Evolutionary conservation across 1,140 invertebrate genomes (phyloP).

Genomic region (Hylyphantes graminicola): DNA sequence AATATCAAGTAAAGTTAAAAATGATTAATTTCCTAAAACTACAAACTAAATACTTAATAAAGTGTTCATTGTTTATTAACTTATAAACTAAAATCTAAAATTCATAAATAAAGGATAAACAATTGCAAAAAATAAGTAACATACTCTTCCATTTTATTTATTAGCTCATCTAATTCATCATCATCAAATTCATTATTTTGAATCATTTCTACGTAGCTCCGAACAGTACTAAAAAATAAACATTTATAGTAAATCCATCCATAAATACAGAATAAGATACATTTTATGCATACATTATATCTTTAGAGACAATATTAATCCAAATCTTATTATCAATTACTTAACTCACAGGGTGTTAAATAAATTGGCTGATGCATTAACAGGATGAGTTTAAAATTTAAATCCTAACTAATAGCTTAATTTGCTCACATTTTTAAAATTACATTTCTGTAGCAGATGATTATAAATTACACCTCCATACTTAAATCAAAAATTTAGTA

Average conservation of each 20-base stretch:
- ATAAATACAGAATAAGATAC: neutral
- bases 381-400: neutral
- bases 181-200: conserved; percentile 62
- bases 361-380: neutral
- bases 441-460: too few species aligned
- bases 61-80: neutral
- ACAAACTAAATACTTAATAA: neutral
- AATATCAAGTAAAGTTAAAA: neutral
- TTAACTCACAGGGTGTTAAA: neutral
- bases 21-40: neutral
- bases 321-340: neutral
- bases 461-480: too few species aligned
- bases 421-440: too few species aligned
- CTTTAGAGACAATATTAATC: neutral
- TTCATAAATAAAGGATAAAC: neutral
- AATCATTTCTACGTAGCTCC: conserved; percentile 28
- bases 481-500: too few species aligned
- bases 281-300: neutral
- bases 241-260: neutral
- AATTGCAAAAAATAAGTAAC: conserved; percentile 38
- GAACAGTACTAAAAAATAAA: conserved; percentile 8
- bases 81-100: neutral
- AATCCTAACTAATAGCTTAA: too few species aligned
- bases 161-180: conserved; percentile 77
- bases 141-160: conserved; percentile 71